phyloP scores from a whole-genome alignment of 2,113 vertebrate genomes.

The Phalacrocorax aristotelis region DNA sequence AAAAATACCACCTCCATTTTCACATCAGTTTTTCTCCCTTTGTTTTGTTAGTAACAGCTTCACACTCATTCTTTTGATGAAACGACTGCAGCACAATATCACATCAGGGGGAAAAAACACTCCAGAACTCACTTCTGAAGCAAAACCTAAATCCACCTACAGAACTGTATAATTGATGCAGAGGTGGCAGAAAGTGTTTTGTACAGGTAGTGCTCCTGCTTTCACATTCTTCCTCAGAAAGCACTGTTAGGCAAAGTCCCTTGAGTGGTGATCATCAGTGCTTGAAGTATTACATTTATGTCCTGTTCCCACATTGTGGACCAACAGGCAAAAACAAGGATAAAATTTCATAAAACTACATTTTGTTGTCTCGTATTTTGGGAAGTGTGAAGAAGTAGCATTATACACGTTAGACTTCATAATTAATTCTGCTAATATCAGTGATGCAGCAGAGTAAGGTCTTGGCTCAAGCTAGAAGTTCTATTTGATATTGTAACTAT shows the following conservation, averaged over 20 bases:
- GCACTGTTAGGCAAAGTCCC: not conserved
- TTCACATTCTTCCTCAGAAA: not conserved
- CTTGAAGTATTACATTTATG: not conserved
- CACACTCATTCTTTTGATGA: not conserved
- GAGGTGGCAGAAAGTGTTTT: not conserved
- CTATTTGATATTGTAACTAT: not conserved
- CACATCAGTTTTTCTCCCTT: not conserved
- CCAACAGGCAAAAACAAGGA: not conserved
- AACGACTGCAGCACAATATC: not conserved
- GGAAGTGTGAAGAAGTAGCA: not conserved
- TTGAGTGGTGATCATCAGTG: not conserved
- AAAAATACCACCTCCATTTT: not conserved
- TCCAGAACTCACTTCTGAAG: not conserved
- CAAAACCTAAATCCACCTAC: not conserved
- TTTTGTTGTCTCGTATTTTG: not conserved
- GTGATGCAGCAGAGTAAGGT: not conserved
- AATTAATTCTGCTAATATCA: not conserved
- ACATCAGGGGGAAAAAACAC: not conserved
- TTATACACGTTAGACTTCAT: not conserved
- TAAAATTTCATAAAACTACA: not conserved
- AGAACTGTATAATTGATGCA: not conserved
- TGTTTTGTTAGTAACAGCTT: not conserved
- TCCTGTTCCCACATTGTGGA: not conserved
- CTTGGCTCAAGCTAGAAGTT: not conserved
- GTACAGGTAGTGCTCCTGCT: not conserved